Evolutionary conservation across 2,113 vertebrate species (phyloP).

Genomic region (Xenopus laevis): DNA sequence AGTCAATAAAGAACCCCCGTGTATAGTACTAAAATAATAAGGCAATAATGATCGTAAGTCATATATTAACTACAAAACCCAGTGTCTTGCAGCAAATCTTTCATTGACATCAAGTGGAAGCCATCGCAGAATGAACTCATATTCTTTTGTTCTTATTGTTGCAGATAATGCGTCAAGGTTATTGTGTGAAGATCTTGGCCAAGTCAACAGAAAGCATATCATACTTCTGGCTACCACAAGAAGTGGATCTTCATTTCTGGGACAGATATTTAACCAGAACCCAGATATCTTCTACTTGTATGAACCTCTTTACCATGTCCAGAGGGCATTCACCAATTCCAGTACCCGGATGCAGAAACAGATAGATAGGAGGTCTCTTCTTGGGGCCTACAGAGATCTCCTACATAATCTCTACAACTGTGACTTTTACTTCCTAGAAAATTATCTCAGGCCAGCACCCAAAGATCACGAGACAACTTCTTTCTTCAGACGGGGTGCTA

Average conservation of each 20-base stretch:
- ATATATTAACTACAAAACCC: no score
- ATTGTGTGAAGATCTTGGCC: slow-evolving; percentile 58
- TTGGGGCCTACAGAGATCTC: slow-evolving; percentile 71
- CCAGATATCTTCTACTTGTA: slow-evolving; percentile 70
- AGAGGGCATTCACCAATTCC: slow-evolving; percentile 68
- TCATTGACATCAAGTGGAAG: no score
- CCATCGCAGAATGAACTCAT: no score
- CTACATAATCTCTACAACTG: slow-evolving; percentile 73
- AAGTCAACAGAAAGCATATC: slow-evolving; percentile 61
- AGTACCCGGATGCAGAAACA: slow-evolving; percentile 56
- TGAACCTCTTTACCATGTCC: slow-evolving; percentile 74
- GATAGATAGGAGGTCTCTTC: slow-evolving; percentile 61
- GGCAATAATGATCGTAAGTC: no score
- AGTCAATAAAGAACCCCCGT: no score
- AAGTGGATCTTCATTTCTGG: slow-evolving; percentile 75
- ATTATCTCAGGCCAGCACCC: slow-evolving; percentile 67
- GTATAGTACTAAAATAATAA: no score
- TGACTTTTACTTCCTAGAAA: slow-evolving; percentile 69
- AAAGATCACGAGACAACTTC: slow-evolving; percentile 64
- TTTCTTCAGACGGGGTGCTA: slow-evolving; percentile 69
- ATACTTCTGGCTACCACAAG: slow-evolving; percentile 72
- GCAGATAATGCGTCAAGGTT: slow-evolving; percentile 51
- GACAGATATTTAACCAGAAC: slow-evolving; percentile 76
- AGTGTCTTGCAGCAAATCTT: no score
- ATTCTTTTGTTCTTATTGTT: not conserved